A percentile compares a stretch with the other conserved stretches of the same genome.
phyloP scores from a whole-genome alignment of 2,888 invertebrate species.

The Drosophila stalkeri region DNA sequence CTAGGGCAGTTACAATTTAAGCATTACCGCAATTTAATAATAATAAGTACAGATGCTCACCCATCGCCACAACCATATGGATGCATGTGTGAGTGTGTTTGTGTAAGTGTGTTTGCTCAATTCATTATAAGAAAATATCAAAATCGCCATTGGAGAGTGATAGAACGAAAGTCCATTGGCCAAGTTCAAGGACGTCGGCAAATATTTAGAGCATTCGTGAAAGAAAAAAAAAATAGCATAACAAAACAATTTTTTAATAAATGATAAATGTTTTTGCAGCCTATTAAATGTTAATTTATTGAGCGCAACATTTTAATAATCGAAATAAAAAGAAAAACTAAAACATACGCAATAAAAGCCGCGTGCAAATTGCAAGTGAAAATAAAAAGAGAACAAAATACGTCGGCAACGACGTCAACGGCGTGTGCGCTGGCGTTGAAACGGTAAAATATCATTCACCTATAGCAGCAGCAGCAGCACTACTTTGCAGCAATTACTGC shows the following conservation, averaged over 20 bases:
- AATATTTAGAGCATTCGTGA: conserved; percentile 12
- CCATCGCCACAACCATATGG: background rate
- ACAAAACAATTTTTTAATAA: conserved; percentile 10
- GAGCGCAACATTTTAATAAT: conserved; percentile 10
- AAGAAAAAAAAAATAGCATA: conserved; percentile 3
- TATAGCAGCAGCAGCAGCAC: conserved; percentile 12
- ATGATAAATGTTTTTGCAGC: conserved; percentile 15
- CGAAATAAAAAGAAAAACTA: conserved; percentile 6
- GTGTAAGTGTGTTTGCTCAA: conserved; percentile 1
- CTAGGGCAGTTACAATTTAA: conserved; percentile 31
- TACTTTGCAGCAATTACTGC: conserved; percentile 55
- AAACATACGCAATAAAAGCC: conserved; percentile 20
- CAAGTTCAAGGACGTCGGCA: conserved; percentile 79
- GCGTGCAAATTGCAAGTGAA: conserved; percentile 38
- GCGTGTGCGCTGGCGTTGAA: conserved; percentile 46
- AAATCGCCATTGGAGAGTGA: conserved; percentile 27
- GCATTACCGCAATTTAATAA: conserved; percentile 30
- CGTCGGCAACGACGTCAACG: conserved; percentile 48
- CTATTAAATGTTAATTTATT: conserved; percentile 35
- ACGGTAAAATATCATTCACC: conserved; percentile 41
- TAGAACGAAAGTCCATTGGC: conserved; percentile 62
- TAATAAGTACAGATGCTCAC: conserved; percentile 27
- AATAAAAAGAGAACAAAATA: conserved; percentile 17
- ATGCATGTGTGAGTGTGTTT: background rate
- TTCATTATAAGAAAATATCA: conserved; percentile 13